Evolutionary conservation across 2,888 invertebrate species (phyloP).

Genomic region (Idaea dimidiata): DNA sequence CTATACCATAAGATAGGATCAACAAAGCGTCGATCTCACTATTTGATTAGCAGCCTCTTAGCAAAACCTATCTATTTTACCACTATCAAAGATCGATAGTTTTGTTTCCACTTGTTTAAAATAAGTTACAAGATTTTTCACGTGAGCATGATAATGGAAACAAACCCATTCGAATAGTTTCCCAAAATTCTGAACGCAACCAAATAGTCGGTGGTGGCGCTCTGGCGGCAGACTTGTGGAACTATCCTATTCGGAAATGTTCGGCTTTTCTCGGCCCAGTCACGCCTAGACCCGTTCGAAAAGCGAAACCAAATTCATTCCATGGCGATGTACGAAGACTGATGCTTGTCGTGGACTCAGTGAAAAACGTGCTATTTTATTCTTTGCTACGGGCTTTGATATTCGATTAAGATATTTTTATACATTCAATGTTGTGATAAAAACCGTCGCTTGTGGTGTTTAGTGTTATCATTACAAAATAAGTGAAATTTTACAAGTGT

Average conservation of each 20-base stretch:
- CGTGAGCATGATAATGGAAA: neutral
- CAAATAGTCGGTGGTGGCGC: slow-evolving; percentile 48
- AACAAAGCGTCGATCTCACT: too few relatives aligned
- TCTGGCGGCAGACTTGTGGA: slow-evolving; percentile 38
- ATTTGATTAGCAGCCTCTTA: too few relatives aligned
- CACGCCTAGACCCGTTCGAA: slow-evolving; percentile 80
- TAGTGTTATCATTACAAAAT: slow-evolving; percentile 62
- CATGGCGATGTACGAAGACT: slow-evolving; percentile 77
- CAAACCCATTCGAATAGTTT: slow-evolving; percentile 7
- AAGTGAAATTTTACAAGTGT: slow-evolving; percentile 67
- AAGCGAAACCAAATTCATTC: slow-evolving; percentile 78
- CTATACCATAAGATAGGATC: too few relatives aligned
- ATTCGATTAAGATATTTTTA: slow-evolving; percentile 61
- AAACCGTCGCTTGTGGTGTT: slow-evolving; percentile 66
- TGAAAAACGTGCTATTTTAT: slow-evolving; percentile 69
- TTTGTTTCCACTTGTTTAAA: too few relatives aligned
- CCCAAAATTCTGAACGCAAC: slow-evolving; percentile 32
- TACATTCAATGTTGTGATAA: slow-evolving; percentile 71
- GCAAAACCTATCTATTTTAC: too few relatives aligned
- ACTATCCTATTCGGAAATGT: slow-evolving; percentile 47
- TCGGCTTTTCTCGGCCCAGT: slow-evolving; percentile 73
- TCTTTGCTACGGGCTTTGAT: slow-evolving; percentile 65
- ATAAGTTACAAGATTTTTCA: too few relatives aligned
- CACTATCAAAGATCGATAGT: too few relatives aligned
- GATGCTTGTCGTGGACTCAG: slow-evolving; percentile 75